phyloP scores from a whole-genome alignment of 2,797 vertebrate genomes.

The Dromococcyx pavoninus region DNA sequence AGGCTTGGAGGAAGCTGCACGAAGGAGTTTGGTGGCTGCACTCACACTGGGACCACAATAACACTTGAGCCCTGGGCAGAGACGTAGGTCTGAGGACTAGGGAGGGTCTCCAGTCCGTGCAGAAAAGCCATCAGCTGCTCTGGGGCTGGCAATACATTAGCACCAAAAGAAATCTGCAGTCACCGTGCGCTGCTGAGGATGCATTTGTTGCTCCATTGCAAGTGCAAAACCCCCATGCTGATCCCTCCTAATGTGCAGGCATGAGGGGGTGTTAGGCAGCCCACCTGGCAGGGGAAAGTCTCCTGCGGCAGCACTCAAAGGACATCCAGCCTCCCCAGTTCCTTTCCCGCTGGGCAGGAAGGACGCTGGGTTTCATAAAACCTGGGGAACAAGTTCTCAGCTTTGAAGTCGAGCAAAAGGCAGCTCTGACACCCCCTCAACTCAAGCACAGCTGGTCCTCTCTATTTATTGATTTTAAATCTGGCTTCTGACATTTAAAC shows the following conservation, averaged over 20 bases:
- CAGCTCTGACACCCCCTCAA: neutral
- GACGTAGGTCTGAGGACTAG: neutral
- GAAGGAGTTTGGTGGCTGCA: accelerated
- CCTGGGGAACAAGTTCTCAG: neutral
- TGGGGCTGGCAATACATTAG: accelerated
- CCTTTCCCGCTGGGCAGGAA: neutral
- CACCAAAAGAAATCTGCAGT: accelerated
- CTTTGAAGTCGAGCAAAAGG: neutral
- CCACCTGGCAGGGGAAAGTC: neutral
- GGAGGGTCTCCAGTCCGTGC: accelerated
- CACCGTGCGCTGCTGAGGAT: accelerated
- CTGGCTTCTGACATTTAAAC: neutral
- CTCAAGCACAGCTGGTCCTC: neutral
- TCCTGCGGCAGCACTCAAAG: neutral
- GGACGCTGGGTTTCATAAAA: neutral
- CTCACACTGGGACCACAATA: accelerated
- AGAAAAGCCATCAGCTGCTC: neutral
- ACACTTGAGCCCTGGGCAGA: accelerated
- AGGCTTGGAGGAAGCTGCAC: neutral
- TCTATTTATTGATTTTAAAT: neutral
- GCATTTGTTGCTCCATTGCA: neutral
- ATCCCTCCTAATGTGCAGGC: neutral
- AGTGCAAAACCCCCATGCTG: accelerated
- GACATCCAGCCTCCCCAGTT: neutral
- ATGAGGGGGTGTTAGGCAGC: neutral